Evolutionary conservation across 2,888 invertebrate species (phyloP).

Genomic region (Rambutsinella grinnellia): DNA sequence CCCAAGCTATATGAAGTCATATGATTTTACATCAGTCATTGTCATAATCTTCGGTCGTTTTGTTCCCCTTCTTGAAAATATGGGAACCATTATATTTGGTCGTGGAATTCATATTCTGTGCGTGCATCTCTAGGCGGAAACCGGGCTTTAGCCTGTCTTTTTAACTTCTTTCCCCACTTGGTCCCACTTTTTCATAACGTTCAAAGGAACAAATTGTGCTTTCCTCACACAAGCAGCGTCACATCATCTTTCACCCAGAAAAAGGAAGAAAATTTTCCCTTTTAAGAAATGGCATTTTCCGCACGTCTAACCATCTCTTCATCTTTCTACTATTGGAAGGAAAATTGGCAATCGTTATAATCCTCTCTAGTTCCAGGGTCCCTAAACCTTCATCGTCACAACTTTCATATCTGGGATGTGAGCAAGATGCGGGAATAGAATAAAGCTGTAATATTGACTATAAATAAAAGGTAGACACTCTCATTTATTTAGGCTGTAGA

Average conservation of each 20-base stretch:
- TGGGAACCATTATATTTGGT: constrained; percentile 1
- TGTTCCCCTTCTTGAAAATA: constrained; percentile 5
- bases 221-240: background rate
- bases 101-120: background rate
- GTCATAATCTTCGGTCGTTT: no score
- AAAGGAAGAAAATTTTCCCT: constrained; percentile 14
- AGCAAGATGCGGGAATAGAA: no score
- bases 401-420: no score
- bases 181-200: background rate
- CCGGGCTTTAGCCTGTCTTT: background rate
- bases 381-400: no score
- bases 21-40: constrained; percentile 5
- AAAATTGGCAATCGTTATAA: constrained; percentile 31
- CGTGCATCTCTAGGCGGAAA: background rate
- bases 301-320: constrained; percentile 13
- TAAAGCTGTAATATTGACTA: no score
- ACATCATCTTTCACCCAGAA: background rate
- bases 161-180: background rate
- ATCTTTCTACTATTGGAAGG: constrained; percentile 8
- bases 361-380: no score
- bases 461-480: no score
- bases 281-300: constrained; percentile 28
- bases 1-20: background rate
- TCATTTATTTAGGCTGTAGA: no score
- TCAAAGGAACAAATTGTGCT: no score